phyloP scores from a whole-genome alignment of 2,888 invertebrate genomes.

The Apodemia mormo region DNA sequence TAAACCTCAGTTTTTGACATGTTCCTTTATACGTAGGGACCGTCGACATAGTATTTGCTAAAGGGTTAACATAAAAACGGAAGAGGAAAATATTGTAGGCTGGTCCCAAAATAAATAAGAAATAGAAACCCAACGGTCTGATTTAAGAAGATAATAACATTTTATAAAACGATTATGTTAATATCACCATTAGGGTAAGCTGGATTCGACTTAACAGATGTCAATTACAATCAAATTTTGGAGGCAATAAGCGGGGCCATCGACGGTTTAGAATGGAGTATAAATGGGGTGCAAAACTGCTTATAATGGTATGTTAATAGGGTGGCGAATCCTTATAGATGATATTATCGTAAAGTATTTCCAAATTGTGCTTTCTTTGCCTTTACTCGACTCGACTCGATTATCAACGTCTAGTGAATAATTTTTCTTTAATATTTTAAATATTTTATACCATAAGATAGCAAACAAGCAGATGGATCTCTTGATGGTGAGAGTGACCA shows the following conservation, averaged over 20 bases:
- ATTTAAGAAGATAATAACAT: not conserved
- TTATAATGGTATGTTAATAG: constrained; percentile 10
- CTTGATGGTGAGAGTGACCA: no score
- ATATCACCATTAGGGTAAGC: constrained; percentile 13
- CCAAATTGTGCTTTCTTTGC: constrained; percentile 36
- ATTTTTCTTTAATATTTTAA: no score
- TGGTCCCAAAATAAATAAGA: not conserved
- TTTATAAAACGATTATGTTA: constrained; percentile 15
- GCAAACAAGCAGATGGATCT: no score
- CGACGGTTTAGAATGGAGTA: not conserved
- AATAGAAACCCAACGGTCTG: not conserved
- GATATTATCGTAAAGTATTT: constrained; percentile 12
- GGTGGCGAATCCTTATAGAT: not conserved
- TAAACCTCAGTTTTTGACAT: no score
- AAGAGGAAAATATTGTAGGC: not conserved
- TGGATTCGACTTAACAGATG: constrained; percentile 8
- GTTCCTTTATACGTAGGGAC: no score
- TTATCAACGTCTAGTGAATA: no score
- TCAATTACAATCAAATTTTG: constrained; percentile 15
- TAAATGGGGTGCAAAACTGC: constrained; percentile 14
- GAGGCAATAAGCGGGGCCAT: not conserved
- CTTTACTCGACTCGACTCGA: no score
- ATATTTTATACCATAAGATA: no score
- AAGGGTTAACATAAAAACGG: no score
- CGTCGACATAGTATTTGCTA: no score